Evolutionary conservation across 2,888 invertebrate genomes (phyloP), one percentile per base, ranked within the genome.

Genomic region (Agelastica alni): DNA sequence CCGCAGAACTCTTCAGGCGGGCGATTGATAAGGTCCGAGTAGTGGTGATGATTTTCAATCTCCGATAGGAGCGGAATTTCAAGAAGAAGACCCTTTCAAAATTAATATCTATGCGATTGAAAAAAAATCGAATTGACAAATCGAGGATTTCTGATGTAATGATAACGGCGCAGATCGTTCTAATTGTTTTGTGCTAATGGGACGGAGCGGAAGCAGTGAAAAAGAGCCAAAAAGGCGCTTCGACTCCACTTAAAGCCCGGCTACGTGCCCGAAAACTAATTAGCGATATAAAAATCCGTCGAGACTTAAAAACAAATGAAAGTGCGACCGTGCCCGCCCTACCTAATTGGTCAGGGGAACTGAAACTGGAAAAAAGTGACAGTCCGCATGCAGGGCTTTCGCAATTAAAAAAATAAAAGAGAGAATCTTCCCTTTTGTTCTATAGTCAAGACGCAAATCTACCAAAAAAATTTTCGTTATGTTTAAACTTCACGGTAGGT

Each of bases 231-330:
- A 57, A 60, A 60, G 51, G 47, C 51, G 39, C 49, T 58, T 56
- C 58, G 16, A 9, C n/a, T 60, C 61, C 61, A 58, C 61, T 62
- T 56, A 59, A 61, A 48, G 42, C 32, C 30, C 22, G 9, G 43
- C 57, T 70, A 76, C 76, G 76, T 76, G 76, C 74, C 70, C 51
- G 66, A 73, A 76, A 77, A 76, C 75, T 77, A 78, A 78, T 78
- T 78, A 78, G 75, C 69, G 72, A 73, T 72, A 76, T 77, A 77
- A 77, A 78, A 78, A 77, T 77, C 77, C 75, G 73, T 68, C 72
- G 75, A 73, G 75, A 73, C 72, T 65, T 63, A 64, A 70, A 72
- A 73, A 74, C 75, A 74, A 75, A 76, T 75, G 75, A 75, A 76
- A 75, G 75, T 74, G 71, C 69, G 64, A 60, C 60, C 51, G 58